Conservation (phyloP, 2,888 invertebrate species). For the Hipparchia semele region DNA sequence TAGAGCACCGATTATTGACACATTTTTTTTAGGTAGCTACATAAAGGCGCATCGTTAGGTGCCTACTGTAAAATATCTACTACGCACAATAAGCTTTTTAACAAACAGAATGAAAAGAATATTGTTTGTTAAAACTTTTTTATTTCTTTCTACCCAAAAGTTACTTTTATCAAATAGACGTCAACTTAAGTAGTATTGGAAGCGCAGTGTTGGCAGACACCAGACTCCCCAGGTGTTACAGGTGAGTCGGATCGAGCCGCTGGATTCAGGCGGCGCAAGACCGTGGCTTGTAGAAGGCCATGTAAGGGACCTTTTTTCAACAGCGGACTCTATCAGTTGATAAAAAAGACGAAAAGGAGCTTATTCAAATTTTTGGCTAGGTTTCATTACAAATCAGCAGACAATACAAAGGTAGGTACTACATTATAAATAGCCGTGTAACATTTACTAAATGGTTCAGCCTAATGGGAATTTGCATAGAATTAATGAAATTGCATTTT, state of each 20-base stretch:
- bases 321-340: too few relatives aligned
- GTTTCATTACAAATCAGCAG: background rate
- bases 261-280: too few relatives aligned
- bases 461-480: constrained; percentile 54
- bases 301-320: too few relatives aligned
- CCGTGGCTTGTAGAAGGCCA: too few relatives aligned
- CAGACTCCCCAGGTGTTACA: too few relatives aligned
- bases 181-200: too few relatives aligned
- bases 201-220: too few relatives aligned
- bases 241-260: too few relatives aligned
- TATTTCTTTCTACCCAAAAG: background rate
- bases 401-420: background rate
- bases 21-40: constrained; percentile 21
- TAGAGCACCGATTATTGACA: constrained; percentile 53
- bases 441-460: constrained; percentile 29
- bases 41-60: background rate
- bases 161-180: background rate
- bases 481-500: constrained; percentile 63
- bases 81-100: too few relatives aligned
- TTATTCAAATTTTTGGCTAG: too few relatives aligned
- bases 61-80: background rate
- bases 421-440: background rate
- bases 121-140: background rate
- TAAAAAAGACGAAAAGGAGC: too few relatives aligned
- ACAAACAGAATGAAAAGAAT: too few relatives aligned